Conservation (phyloP, 2,888 invertebrate species). For the Drosophila anomelani region DNA sequence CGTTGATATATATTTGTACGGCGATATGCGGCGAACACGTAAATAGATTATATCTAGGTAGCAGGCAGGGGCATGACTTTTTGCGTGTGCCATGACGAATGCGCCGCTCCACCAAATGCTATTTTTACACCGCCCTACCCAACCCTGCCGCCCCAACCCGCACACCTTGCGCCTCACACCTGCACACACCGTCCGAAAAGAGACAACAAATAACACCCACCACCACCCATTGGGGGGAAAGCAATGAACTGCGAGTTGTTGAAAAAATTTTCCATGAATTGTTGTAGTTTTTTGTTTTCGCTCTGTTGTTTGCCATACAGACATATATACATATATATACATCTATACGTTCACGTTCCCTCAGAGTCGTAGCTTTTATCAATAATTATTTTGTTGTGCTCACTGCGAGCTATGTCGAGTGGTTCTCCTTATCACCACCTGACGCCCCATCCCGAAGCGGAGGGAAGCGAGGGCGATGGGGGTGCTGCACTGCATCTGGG, state of each 20-base stretch:
- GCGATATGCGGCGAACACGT: background rate
- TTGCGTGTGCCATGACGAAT: constrained; percentile 80
- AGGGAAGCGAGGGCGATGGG: background rate
- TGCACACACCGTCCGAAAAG: background rate
- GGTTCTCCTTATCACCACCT: constrained; percentile 67
- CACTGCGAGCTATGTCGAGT: constrained; percentile 62
- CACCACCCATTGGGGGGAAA: constrained; percentile 28
- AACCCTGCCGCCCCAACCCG: background rate
- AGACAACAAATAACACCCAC: constrained; percentile 1
- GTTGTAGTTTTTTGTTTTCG: constrained; percentile 56
- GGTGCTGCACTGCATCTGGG: constrained; percentile 11
- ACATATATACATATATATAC: background rate
- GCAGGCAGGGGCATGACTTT: constrained; percentile 63
- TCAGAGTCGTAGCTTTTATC: constrained; percentile 65
- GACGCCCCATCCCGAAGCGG: constrained; percentile 9
- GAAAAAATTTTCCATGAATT: constrained; percentile 77
- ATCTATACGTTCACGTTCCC: background rate
- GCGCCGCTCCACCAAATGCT: constrained; percentile 40
- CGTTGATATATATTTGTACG: constrained; percentile 4
- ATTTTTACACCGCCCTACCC: constrained; percentile 47
- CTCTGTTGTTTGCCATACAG: constrained; percentile 51
- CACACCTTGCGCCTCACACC: background rate
- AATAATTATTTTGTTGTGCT: constrained; percentile 80
- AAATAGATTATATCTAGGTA: constrained; percentile 68
- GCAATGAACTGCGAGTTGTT: constrained; percentile 73